phyloP scores from a whole-genome alignment of 2,113 vertebrate species.

The Leptobrachium ailaonicum region DNA sequence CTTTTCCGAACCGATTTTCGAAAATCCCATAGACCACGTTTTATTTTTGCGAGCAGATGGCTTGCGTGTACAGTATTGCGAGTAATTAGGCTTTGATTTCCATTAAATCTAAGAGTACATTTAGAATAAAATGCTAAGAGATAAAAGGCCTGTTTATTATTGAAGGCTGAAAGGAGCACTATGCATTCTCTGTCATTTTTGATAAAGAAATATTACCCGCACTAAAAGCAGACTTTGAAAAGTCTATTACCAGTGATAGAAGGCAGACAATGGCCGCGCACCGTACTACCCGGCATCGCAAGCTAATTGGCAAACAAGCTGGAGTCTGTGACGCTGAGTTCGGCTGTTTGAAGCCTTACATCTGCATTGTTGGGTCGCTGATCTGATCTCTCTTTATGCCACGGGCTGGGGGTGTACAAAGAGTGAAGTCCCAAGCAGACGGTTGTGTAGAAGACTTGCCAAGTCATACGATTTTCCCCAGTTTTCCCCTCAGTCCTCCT shows the following conservation, averaged over 20 bases:
- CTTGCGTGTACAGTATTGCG: constrained; percentile 23
- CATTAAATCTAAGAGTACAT: constrained; percentile 45
- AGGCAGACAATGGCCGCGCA: constrained; percentile 26
- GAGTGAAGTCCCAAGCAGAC: no score
- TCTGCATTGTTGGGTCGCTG: no score
- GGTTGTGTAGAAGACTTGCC: no score
- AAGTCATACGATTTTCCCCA: no score
- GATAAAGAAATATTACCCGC: constrained; percentile 21
- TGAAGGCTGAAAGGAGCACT: constrained; percentile 24
- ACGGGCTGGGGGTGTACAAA: no score
- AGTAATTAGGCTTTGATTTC: constrained; percentile 44
- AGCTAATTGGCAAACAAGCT: constrained; percentile 37
- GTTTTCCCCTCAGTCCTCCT: no score
- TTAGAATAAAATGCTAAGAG: constrained; percentile 35
- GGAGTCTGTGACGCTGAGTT: neutral
- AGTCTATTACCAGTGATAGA: constrained; percentile 7
- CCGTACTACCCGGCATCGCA: constrained; percentile 22
- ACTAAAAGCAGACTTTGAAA: constrained; percentile 8
- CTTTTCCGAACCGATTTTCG: constrained; percentile 8
- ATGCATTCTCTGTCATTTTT: constrained; percentile 29
- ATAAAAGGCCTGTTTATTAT: constrained; percentile 37
- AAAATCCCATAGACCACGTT: constrained; percentile 17
- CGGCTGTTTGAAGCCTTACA: no score
- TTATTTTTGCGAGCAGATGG: constrained; percentile 34
- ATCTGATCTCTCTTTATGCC: no score